Conservation (phyloP, 2,888 invertebrate genomes). For the Byasa hedistus region DNA sequence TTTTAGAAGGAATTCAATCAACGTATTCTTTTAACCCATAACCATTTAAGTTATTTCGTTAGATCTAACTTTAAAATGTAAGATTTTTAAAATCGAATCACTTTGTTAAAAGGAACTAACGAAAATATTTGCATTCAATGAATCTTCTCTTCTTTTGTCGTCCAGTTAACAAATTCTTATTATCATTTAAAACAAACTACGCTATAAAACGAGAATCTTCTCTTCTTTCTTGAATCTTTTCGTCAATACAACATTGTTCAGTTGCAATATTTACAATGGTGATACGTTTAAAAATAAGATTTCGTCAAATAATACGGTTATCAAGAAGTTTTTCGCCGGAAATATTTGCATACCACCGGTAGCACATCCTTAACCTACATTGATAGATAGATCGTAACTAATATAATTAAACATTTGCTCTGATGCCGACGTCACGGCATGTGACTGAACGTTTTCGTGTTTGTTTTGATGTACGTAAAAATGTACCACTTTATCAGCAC, state of each 20-base stretch:
- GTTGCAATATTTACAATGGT: slow-evolving; percentile 23
- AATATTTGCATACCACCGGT: slow-evolving; percentile 28
- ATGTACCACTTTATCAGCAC: slow-evolving; percentile 53
- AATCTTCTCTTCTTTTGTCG: too few relatives aligned
- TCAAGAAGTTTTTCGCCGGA: slow-evolving; percentile 28
- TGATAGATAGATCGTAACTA: slow-evolving; percentile 44
- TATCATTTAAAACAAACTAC: not conserved
- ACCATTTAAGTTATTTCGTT: too few relatives aligned
- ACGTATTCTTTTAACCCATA: too few relatives aligned
- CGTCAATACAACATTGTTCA: not conserved
- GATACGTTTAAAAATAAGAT: slow-evolving; percentile 9
- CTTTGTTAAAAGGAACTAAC: too few relatives aligned
- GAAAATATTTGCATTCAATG: too few relatives aligned
- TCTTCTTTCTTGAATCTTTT: slow-evolving; percentile 1
- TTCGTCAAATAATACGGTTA: slow-evolving; percentile 23
- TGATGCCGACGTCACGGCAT: slow-evolving; percentile 54
- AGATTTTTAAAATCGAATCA: too few relatives aligned
- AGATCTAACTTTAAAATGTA: too few relatives aligned
- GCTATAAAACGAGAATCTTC: not conserved
- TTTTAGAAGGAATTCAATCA: too few relatives aligned
- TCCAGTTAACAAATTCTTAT: too few relatives aligned
- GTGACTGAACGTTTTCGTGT: slow-evolving; percentile 54
- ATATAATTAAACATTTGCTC: slow-evolving; percentile 50
- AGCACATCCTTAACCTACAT: slow-evolving; percentile 48
- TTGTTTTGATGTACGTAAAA: slow-evolving; percentile 47